These are phyloP conservation scores for Xestia c-nigrum DNA, from an alignment of 2,888 invertebrate genomes.

Conservation along the genomic window DNA sequence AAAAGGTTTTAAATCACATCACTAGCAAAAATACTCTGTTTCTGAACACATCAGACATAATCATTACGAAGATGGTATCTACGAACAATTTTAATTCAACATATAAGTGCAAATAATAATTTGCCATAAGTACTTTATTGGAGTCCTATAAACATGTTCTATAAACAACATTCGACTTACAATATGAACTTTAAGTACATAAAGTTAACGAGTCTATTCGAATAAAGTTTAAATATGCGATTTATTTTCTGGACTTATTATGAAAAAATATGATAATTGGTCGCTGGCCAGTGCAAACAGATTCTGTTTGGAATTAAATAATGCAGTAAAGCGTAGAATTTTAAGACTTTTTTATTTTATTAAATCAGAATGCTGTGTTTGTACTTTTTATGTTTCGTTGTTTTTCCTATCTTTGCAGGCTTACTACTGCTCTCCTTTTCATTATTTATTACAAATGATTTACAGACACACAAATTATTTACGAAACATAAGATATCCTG, in stretches of 20 bases:
- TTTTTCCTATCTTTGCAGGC: not conserved
- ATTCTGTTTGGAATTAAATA: slow-evolving; percentile 6
- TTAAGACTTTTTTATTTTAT: slow-evolving; percentile 5
- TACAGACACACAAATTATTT: not conserved
- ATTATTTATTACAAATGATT: not conserved
- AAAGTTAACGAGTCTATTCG: slow-evolving; percentile 32
- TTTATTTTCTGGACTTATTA: slow-evolving; percentile 22
- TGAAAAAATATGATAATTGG: slow-evolving; percentile 24
- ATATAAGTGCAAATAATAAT: slow-evolving; percentile 26
- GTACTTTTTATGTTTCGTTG: not conserved
- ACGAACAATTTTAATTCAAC: not conserved
- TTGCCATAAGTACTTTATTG: slow-evolving; percentile 22
- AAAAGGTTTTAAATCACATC: not conserved
- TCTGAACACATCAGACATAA: not conserved
- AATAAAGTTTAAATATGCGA: slow-evolving; percentile 36
- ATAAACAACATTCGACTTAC: slow-evolving; percentile 23
- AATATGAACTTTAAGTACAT: slow-evolving; percentile 13
- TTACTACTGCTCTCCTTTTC: not conserved
- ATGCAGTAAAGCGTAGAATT: not conserved
- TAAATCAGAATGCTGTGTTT: not conserved
- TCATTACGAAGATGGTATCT: not conserved
- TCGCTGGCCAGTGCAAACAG: not conserved
- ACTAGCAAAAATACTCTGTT: not conserved
- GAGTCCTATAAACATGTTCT: slow-evolving; percentile 23
- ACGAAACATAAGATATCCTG: not conserved